Conservation (phyloP, 2,797 vertebrate genomes). For the Trichosurus vulpecula region DNA sequence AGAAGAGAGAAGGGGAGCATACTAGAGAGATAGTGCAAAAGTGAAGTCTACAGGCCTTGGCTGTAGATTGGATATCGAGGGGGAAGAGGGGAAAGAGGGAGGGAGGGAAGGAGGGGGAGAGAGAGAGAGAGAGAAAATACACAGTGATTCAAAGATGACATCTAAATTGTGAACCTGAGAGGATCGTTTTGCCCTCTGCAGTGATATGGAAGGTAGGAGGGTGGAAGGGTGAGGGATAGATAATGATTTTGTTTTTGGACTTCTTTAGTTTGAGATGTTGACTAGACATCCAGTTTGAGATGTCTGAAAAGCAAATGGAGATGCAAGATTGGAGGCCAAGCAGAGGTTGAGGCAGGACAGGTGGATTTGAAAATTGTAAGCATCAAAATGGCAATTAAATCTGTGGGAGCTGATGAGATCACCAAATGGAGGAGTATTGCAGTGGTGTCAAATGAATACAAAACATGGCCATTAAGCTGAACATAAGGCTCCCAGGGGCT, state of each 20-base stretch:
- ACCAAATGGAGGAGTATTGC: background rate
- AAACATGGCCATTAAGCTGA: background rate
- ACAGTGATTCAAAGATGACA: too few species aligned
- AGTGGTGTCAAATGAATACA: background rate
- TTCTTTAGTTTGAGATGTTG: background rate
- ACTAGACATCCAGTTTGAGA: background rate
- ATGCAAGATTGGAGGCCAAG: background rate
- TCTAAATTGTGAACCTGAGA: too few species aligned
- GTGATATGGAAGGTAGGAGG: background rate
- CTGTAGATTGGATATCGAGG: background rate
- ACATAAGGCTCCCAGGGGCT: background rate
- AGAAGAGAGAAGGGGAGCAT: background rate
- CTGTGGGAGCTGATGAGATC: background rate
- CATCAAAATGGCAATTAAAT: background rate
- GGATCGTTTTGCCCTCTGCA: background rate
- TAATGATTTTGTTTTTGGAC: background rate
- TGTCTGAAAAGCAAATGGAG: background rate
- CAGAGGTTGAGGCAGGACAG: background rate
- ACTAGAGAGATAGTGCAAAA: background rate
- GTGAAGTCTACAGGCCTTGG: background rate
- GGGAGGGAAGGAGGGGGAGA: too few species aligned
- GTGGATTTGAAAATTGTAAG: background rate
- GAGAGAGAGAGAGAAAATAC: too few species aligned
- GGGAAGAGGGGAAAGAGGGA: fast-evolving
- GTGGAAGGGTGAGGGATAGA: background rate